Evolutionary conservation across 1,140 invertebrate species (phyloP).

Genomic region (Nasonia longicornis): DNA sequence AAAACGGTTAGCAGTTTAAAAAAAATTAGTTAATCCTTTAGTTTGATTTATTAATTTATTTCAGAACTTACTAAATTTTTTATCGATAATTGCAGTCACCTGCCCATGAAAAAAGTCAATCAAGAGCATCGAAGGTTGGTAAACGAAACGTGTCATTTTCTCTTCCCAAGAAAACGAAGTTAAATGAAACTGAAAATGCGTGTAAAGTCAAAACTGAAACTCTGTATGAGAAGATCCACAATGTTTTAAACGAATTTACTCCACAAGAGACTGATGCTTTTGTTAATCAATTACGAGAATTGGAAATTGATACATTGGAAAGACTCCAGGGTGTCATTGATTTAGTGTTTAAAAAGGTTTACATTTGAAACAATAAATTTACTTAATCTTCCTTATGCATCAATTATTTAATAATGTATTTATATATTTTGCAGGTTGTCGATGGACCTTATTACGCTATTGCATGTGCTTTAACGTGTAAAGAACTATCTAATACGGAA

Average conservation of each 20-base stretch:
- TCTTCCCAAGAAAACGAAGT: conserved; percentile 82
- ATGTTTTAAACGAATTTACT: conserved; percentile 89
- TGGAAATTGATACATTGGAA: conserved; percentile 78
- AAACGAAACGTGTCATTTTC: conserved; percentile 75
- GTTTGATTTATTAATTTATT: neutral
- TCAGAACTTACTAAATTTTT: neutral
- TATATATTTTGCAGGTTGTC: conserved; percentile 74
- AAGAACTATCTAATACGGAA: conserved; percentile 74
- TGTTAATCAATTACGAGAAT: conserved; percentile 79
- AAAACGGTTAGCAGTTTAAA: conserved; percentile 90
- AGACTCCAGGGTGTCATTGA: conserved; percentile 87
- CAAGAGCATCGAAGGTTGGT: conserved; percentile 64
- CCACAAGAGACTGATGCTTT: conserved; percentile 91
- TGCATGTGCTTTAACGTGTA: conserved; percentile 89
- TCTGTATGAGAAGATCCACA: conserved; percentile 85
- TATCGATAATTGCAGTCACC: conserved; percentile 54
- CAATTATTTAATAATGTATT: neutral
- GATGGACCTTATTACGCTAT: conserved; percentile 93
- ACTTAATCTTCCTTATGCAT: neutral
- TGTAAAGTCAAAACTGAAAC: conserved; percentile 85
- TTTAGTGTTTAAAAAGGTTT: conserved; percentile 91
- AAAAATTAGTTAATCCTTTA: conserved; percentile 25
- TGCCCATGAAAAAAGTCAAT: conserved; percentile 69
- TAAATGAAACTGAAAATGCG: conserved; percentile 88
- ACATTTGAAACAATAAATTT: conserved; percentile 18